phyloP scores from a whole-genome alignment of 2,797 vertebrate genomes.

The Acanthis flammea region DNA sequence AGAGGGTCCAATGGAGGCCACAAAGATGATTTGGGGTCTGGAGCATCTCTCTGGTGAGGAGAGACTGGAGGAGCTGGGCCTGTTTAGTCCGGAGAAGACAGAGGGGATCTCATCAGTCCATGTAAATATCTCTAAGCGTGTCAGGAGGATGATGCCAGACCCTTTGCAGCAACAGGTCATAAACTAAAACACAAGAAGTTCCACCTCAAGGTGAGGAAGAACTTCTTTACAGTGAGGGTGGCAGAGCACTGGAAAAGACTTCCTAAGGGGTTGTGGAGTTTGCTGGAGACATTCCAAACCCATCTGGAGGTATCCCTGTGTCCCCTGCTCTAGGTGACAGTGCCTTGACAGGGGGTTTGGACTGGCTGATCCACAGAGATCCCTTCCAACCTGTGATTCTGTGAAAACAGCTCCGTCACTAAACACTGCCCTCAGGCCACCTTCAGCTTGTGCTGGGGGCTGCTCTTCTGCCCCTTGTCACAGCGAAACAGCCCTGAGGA shows the following conservation, averaged over 20 bases:
- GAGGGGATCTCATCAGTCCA: neutral
- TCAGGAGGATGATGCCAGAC: neutral
- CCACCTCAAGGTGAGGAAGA: neutral
- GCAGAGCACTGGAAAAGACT: neutral
- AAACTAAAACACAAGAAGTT: neutral
- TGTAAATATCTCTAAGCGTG: neutral
- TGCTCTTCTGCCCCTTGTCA: fast-evolving
- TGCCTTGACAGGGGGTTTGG: neutral
- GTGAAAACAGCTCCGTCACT: neutral
- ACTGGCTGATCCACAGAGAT: neutral
- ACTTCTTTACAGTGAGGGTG: neutral
- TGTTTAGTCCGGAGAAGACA: too few species aligned
- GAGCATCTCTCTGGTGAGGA: neutral
- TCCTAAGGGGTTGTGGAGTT: neutral
- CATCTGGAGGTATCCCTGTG: neutral
- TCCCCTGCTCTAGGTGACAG: neutral
- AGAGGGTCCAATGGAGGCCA: neutral
- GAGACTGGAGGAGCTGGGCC: neutral
- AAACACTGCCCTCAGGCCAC: neutral
- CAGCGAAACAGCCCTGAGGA: neutral
- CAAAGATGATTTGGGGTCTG: neutral
- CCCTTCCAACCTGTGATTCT: neutral
- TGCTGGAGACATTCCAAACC: neutral
- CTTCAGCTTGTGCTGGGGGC: neutral
- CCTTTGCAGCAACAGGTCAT: neutral